These are phyloP conservation scores for Hassar affinis DNA, from an alignment of 2,113 vertebrate species.

Conservation along the genomic window DNA sequence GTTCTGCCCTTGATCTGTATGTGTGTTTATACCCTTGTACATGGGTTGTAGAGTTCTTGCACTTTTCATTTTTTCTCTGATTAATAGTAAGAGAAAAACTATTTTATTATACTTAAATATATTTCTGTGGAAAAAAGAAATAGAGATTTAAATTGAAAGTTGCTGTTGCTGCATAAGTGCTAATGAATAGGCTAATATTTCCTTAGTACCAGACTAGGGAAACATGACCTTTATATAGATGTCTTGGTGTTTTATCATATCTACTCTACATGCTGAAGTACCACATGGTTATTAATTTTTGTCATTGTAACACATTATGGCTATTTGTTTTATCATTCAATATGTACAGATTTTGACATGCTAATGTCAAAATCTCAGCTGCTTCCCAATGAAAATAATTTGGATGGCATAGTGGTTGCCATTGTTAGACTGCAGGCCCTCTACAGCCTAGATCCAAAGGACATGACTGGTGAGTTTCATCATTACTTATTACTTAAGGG, in stretches of 20 bases:
- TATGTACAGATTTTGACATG: slow-evolving; percentile 27
- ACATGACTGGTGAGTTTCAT: slow-evolving; percentile 34
- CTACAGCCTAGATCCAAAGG: slow-evolving; percentile 46
- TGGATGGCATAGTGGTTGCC: slow-evolving; percentile 47
- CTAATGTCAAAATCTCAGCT: slow-evolving; percentile 19
- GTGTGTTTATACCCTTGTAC: no score
- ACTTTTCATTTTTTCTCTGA: no score
- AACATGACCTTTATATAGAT: background rate
- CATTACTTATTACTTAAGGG: background rate
- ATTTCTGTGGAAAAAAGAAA: no score
- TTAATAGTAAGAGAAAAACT: no score
- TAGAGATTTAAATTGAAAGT: no score
- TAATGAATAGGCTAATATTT: background rate
- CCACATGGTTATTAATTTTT: background rate
- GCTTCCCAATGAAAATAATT: slow-evolving; percentile 43
- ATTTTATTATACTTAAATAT: no score
- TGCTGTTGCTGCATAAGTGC: no score
- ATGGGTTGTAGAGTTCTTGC: no score
- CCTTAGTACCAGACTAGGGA: background rate
- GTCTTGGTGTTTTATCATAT: background rate
- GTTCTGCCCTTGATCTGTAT: no score
- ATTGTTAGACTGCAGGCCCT: slow-evolving; percentile 51
- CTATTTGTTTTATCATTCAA: background rate
- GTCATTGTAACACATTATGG: background rate
- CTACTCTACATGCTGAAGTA: no score